Evolutionary conservation across 2,113 vertebrate species (phyloP), one percentile per base, ranked within the genome.

Genomic region (Sinocyclocheilus grahami): DNA sequence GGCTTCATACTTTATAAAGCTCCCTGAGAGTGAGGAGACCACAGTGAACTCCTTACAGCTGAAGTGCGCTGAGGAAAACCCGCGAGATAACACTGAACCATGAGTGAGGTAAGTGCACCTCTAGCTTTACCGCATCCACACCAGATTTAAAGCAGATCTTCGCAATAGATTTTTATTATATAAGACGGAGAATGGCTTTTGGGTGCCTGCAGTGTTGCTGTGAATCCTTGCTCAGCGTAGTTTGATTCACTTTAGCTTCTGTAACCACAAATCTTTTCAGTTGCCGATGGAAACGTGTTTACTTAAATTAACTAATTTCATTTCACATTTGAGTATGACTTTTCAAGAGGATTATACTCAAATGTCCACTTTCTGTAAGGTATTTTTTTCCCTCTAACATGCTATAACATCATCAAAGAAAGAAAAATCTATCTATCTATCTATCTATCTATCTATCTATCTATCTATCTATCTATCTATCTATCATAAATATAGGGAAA

Each of bases 1-100:
- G 72, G 81, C 90, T 89, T 87, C 89, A 87, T 93, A 93, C 94
- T 94, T 94, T 95, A 95, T 94, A 95, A 95, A 95, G 94, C 93
- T 85, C 65, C 91, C 84, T 75, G 88, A 90, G 90, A 93, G 90
- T 89, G 85, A 78, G 81, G 89, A 87, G 71, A 91, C 77, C 87
- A 86, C 92, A 85, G 90, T 87, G 84, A 93, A 93, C 90, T 93
- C 89, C 87, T 84, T 82, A 14, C 74, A 88, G 79, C 46, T 20
- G 48, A 78, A 55, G 76, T 12, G 24, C 60, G 14, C 63, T 20
- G 63, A 69, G 78, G 90, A 76, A 81, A 82, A n/a, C 81, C 46
- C 27, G 81, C 5, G 63, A 71, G 27, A 80, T 62, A 88, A 71
- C 78, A 86, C 79, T 60, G 84, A 91, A 94, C 58, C 92, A 95